Base-by-base conservation (phyloP, 2,888 invertebrate genomes). In the Julus scandinavius region DNA sequence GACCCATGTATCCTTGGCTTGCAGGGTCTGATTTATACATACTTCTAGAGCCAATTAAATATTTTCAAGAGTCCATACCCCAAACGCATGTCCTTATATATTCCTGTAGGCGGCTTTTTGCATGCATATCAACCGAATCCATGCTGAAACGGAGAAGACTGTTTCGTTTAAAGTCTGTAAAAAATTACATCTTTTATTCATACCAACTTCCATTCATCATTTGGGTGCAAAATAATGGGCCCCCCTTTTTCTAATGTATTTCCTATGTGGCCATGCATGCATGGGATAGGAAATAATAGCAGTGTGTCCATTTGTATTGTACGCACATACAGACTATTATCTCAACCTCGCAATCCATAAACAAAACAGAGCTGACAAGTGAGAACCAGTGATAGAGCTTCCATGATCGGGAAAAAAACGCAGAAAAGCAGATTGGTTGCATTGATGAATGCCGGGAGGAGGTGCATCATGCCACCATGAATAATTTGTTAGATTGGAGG, bases 161-260 rank as follows among this genome's bases (percentile, higher is more conserved):
- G 72, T 72, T 72, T 72, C 72, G 72, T 72, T 72, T 72, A 72
- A 72, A 72, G 72, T 72, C 72, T 72, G 72, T 72, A 72, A 72
- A 72, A 72, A 72, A 72, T 72, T 72, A 72, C 72, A 72, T 72
- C 72, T 72, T 72, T 72, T 72, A 72, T 72, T 72, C 72, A 72
- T 72, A 72, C 72, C n/a, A 72, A 72, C 72, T 72, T 72, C 72
- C 72, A 72, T 72, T 72, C 72, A 72, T 72, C 72, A 72, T 72
- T 72, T 72, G 72, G 72, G 72, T 72, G 72, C 72, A 72, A 72
- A 72, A 72, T 72, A 72, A 72, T 72, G 72, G 72, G 72, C 29
- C 72, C 72, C n/a, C 45, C 17, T 20, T 72, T 72, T 72, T n/a
- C 9, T 72, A 72, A 72, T 72, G 72, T 72, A 72, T 72, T 72